Evolutionary conservation across 2,113 vertebrate genomes (phyloP), one percentile per base, ranked within the genome.

Genomic region (Ceyx melanurus): DNA sequence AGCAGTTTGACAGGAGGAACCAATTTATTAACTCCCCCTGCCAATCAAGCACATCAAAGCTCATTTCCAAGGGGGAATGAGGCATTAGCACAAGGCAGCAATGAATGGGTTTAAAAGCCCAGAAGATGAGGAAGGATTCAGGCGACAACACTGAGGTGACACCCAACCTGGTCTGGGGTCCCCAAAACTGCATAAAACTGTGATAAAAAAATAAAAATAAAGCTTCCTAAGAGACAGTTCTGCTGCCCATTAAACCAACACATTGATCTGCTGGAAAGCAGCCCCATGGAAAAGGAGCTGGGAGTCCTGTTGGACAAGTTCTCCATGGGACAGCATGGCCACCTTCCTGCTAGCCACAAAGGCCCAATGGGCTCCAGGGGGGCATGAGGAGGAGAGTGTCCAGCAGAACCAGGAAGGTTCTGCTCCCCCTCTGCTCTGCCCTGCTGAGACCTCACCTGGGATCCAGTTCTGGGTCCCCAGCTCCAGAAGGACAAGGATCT

Each of bases 21-120:
- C 80, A 48, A 78, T 93, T 89, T 92, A 87, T 92, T 94, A 91
- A 94, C 80, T 92, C 75, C 43, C 62, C 25, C 88, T 90, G 94
- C 50, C 95, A 92, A 90, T 94, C 92, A 92, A 66, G 61, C 62
- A 21, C 82, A 67, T 85, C 53, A 86, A 85, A 94, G 57, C 51
- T 26, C 54, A 35, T 40, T 71, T 71, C 87, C n/a, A 29, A 85
- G 40, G 48, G 57, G 74, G 81, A 64, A 67, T 56, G 45, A 42
- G 2, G 15, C 58, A 6, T 53, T 16, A 75, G 65, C 22, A 19
- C 62, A 29, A 10, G 26, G 9, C 28, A 16, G 26, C 25, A 10
- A 54, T 28, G 29, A 54, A 29, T 54, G 4, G 15, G 28, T 54
- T 54, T 54, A 28, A 77, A 74, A 78, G 29, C 20, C 10, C 10